Percentiles rank a stretch among this genome's conserved stretches.
Evolutionary conservation across 2,888 invertebrate genomes (phyloP).

Genomic region (Diaphora mendica): DNA sequence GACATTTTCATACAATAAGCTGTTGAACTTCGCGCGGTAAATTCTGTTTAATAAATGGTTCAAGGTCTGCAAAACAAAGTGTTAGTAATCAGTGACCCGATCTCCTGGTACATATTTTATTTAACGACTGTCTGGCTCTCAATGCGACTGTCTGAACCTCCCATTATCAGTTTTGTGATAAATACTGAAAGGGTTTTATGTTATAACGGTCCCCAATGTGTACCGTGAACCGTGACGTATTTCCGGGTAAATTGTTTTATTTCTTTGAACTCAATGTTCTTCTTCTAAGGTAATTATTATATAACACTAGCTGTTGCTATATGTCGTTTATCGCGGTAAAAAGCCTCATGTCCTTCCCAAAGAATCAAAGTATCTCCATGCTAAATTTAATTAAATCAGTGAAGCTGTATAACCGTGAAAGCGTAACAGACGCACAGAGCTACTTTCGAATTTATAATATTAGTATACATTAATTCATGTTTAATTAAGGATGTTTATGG

Average conservation of each 20-base stretch:
- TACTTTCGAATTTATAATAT: too few species aligned
- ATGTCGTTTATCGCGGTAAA: too few species aligned
- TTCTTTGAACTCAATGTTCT: not conserved
- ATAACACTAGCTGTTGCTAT: not conserved
- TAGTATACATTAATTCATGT: too few species aligned
- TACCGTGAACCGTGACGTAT: constrained; percentile 24
- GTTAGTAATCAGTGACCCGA: constrained; percentile 77
- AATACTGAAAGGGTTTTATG: constrained; percentile 41
- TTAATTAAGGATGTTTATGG: too few species aligned
- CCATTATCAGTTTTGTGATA: constrained; percentile 52
- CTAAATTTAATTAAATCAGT: too few species aligned
- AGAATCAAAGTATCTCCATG: too few species aligned
- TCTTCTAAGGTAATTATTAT: constrained; percentile 1
- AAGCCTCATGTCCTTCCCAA: too few species aligned
- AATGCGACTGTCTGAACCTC: constrained; percentile 51
- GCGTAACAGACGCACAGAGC: too few species aligned
- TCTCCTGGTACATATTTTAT: constrained; percentile 70
- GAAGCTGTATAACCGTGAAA: too few species aligned
- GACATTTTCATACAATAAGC: not conserved
- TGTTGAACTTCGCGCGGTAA: constrained; percentile 27
- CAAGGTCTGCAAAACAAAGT: constrained; percentile 58
- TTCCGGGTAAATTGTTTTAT: constrained; percentile 24
- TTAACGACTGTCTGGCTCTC: constrained; percentile 52
- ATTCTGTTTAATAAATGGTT: constrained; percentile 59
- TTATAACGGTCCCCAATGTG: constrained; percentile 41